Base-by-base conservation (phyloP, 2,113 vertebrate species). In the Callionymus lyra region DNA sequence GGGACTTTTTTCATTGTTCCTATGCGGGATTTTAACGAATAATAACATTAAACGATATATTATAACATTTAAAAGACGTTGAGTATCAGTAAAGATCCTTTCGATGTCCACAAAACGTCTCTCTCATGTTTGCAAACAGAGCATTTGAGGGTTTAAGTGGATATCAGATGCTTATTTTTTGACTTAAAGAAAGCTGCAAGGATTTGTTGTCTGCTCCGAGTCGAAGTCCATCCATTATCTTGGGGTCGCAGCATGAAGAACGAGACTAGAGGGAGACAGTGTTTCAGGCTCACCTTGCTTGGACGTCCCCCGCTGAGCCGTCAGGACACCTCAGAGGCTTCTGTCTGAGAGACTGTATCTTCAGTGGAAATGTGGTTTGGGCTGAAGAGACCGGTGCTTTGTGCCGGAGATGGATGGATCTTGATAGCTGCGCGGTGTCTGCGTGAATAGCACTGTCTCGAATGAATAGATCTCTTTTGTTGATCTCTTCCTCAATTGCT, bases 401-500 rank as follows among this genome's bases (percentile, higher is more conserved):
- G 75, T 72, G 70, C 67, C 48, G 62, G 44, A 56, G 56, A 68
- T 49, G 65, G 70, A 63, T 61, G 56, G 46, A 61, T 66, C 64
- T 56, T 16, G 53, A 70, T 69, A 68, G 70, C 65, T 35, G 55
- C 44, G 51, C 49, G 16, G 42, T 14, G 27, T 38, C 50, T 27
- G 34, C n/a, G 39, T 51, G 43, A 52, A 69, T 63, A 47, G 32
- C 46, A 19, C 16, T 53, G 59, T 65, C 48, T 61, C 61, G 41
- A 56, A 65, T 58, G 59, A 65, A 70, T 62, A 48, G 56, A 69
- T 63, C 69, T 57, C 57, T 49, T 72, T 69, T 74, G 59, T 68
- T 63, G 50, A 65, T 70, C 53, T 64, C 49, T 50, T 59, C 41
- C 56, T 60, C 53, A 53, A 43, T 69, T 63, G 68, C 51, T 53